Evolutionary conservation across 1,140 invertebrate genomes (phyloP), one percentile per base, ranked within the genome.

Genomic region (Dendrolimus punctatus): DNA sequence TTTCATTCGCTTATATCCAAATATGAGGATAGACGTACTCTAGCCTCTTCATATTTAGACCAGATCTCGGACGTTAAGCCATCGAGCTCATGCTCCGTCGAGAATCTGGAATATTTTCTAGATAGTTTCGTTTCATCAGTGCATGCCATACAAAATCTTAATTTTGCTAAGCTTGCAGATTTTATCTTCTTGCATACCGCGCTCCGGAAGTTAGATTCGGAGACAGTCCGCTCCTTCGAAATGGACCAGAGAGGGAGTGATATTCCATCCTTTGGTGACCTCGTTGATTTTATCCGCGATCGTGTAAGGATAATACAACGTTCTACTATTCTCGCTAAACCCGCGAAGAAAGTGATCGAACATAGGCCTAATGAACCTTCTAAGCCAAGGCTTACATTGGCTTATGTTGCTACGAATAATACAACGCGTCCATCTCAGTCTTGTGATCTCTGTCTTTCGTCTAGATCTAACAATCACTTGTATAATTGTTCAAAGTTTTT

Each of bases 201-300:
- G 6, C 40, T 53, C 36, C 44, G 44, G 42, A 58, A 53, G 39
- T 42, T 50, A 4, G 42, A 49, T 9, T 36, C 6, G 6, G 49
- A 55, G 6, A 55, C 53, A 4, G 10, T 40, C 8, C 58, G 58
- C 8, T 48, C 53, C 8, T 55, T 55, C 40, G 57, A 59, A 53
- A 40, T 53, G 40, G 39, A 43, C 7, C 46, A 51, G 41, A 47
- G 51, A 36, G 44, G 47, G 6, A 23, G 10, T n/a, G 43, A 43
- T 6, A 45, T 50, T 9, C 41, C 47, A 37, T 47, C 41, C 5
- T 59, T 50, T 54, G 40, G 51, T 6, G 44, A 50, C 45, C 54
- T 59, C 51, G n/a, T 54, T 40, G 37, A 7, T 23, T 58, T 50
- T 53, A 36, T 58, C 37, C 57, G 51, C n/a, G 51, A 58, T n/a